These are phyloP conservation scores for Coendou prehensilis DNA, from an alignment of 2,797 vertebrate genomes.

Conservation along the genomic window DNA sequence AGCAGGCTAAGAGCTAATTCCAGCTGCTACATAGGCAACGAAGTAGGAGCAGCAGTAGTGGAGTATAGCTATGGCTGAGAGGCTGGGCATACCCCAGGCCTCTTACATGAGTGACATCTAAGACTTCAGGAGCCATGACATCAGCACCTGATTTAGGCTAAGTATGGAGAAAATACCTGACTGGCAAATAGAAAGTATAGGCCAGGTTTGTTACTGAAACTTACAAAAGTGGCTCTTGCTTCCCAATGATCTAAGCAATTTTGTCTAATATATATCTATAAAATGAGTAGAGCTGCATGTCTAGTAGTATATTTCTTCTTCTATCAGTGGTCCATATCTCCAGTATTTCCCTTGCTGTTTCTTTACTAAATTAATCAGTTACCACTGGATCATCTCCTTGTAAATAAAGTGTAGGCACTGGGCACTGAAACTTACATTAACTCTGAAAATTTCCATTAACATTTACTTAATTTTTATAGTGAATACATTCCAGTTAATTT, in stretches of 20 bases:
- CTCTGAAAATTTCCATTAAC: constrained; percentile 15
- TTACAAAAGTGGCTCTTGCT: background rate
- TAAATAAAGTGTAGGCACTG: background rate
- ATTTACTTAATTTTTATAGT: constrained; percentile 9
- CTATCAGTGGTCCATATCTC: background rate
- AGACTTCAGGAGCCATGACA: background rate
- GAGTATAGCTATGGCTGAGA: background rate
- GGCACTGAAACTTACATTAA: background rate
- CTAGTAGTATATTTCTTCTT: background rate
- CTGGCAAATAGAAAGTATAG: background rate
- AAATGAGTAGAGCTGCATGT: background rate
- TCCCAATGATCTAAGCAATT: background rate
- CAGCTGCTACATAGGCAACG: background rate
- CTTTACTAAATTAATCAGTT: background rate
- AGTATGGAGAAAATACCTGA: background rate
- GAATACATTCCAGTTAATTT: background rate
- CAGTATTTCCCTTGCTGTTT: background rate
- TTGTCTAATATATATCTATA: background rate
- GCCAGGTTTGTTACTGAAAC: background rate
- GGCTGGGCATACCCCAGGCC: background rate
- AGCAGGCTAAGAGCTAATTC: background rate
- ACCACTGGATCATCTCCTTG: background rate
- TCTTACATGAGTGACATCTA: background rate
- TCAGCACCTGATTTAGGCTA: background rate
- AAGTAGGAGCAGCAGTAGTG: background rate